phyloP scores from a whole-genome alignment of 2,113 vertebrate genomes.

The Columba janthina region DNA sequence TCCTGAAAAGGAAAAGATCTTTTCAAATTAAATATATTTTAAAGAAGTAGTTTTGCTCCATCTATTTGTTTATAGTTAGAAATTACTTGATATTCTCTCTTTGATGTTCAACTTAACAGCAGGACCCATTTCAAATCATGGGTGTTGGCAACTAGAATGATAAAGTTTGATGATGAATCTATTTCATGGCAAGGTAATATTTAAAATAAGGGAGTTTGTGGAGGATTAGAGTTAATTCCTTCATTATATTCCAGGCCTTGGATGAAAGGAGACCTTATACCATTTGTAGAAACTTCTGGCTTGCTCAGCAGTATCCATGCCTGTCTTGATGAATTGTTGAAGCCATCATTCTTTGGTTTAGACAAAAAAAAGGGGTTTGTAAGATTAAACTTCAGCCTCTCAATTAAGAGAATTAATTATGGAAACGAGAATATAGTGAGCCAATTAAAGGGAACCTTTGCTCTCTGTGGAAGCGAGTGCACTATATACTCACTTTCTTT shows the following conservation, averaged over 20 bases:
- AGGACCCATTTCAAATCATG: not conserved
- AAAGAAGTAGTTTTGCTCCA: not conserved
- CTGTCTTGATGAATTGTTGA: not conserved
- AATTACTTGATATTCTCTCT: not conserved
- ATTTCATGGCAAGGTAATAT: not conserved
- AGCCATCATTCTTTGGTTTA: not conserved
- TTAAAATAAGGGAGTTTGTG: not conserved
- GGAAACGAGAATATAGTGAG: not conserved
- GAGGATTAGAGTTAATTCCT: not conserved
- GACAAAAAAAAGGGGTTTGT: not conserved
- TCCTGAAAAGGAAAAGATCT: not conserved
- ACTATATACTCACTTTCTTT: not conserved
- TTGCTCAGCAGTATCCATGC: not conserved
- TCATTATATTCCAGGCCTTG: not conserved
- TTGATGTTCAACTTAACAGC: not conserved
- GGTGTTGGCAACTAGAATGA: not conserved
- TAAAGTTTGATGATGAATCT: not conserved
- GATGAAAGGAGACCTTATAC: not conserved
- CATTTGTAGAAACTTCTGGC: not conserved
- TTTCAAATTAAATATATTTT: conserved; percentile 19
- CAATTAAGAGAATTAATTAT: conserved; percentile 39
- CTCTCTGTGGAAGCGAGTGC: not conserved
- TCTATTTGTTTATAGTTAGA: conserved; percentile 1
- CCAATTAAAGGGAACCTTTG: conserved; percentile 25
- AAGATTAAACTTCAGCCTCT: conserved; percentile 8